Evolutionary conservation across 2,888 invertebrate species (phyloP).

Genomic region (Lepidochitona cinerea): DNA sequence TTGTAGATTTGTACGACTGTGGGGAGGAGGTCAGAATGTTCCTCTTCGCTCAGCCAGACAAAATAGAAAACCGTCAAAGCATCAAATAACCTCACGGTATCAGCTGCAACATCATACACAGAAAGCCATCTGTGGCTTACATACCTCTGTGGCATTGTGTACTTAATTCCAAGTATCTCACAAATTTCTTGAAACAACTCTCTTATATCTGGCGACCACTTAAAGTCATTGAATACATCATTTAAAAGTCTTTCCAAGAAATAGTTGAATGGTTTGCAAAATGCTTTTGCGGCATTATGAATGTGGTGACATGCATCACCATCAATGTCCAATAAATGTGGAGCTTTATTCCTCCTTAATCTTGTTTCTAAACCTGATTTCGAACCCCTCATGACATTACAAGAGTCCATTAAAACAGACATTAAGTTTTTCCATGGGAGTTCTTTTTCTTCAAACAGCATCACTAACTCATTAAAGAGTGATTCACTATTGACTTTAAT

Average conservation of each 20-base stretch:
- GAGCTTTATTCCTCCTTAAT: constrained; percentile 27
- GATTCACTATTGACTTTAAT: neutral
- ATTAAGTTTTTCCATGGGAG: neutral
- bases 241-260: constrained; percentile 31
- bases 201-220: constrained; percentile 36
- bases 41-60: neutral
- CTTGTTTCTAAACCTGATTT: constrained; percentile 40
- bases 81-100: neutral
- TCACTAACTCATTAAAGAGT: neutral
- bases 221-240: constrained; percentile 38
- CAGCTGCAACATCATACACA: neutral
- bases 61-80: neutral
- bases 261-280: constrained; percentile 33
- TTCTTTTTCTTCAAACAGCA: neutral
- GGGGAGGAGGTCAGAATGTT: neutral
- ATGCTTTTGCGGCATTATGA: constrained; percentile 44
- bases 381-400: constrained; percentile 38
- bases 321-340: constrained; percentile 45
- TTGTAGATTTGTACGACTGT: neutral
- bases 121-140: neutral
- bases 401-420: constrained; percentile 33
- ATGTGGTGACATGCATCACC: constrained; percentile 44
- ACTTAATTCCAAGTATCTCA: neutral
- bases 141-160: neutral
- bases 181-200: constrained; percentile 17